A percentile compares a stretch with the other conserved stretches of the same genome.
Evolutionary conservation across 2,113 vertebrate species (phyloP).

Genomic region (Phylloscopus trochiloides): DNA sequence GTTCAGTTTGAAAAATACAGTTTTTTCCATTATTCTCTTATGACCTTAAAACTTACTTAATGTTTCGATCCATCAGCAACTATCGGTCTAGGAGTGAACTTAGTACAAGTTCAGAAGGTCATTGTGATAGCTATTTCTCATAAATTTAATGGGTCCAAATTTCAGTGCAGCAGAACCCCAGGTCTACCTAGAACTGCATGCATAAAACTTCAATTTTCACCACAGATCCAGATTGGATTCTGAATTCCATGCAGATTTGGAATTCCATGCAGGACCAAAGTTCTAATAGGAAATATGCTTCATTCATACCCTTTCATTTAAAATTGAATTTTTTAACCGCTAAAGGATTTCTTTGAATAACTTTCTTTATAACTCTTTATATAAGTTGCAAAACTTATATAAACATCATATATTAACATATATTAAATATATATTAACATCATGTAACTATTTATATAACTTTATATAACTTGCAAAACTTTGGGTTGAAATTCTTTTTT

Average conservation of each 20-base stretch:
- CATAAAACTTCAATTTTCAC: not conserved
- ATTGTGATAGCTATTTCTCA: not conserved
- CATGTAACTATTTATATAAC: not conserved
- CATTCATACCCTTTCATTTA: conserved; percentile 35
- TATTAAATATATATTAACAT: no score
- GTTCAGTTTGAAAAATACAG: not conserved
- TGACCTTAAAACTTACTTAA: not conserved
- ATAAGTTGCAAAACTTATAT: not conserved
- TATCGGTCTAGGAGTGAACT: not conserved
- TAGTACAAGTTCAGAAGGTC: not conserved
- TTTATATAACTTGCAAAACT: not conserved
- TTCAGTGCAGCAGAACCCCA: not conserved
- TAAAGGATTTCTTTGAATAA: not conserved
- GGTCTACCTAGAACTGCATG: not conserved
- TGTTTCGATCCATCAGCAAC: not conserved
- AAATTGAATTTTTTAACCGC: not conserved
- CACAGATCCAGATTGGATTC: not conserved
- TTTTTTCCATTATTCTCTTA: not conserved
- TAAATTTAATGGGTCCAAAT: not conserved
- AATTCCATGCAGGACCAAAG: not conserved
- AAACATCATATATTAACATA: not conserved
- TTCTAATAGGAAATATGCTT: not conserved
- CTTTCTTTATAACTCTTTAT: not conserved
- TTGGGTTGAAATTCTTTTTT: not conserved
- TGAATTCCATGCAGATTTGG: not conserved